Evolutionary conservation across 1,140 invertebrate species (phyloP), one percentile per base, ranked within the genome.

Genomic region (Musca domestica): DNA sequence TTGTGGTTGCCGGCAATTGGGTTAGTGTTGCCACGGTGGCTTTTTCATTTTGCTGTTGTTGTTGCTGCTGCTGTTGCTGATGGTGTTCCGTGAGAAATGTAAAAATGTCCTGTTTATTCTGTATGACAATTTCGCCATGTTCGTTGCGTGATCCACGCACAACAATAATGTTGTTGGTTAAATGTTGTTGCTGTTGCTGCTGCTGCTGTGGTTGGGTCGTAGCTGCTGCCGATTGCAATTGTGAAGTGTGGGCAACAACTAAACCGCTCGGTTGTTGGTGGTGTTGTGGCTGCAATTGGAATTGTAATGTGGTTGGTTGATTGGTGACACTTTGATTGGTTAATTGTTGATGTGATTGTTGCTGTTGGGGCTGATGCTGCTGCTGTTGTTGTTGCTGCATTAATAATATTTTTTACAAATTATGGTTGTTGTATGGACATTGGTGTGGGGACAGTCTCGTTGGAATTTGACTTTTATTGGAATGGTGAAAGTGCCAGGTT

Each of bases 61-160:
- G 67, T 14, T 70, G 68, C 34, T 69, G 67, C 19, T 69, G 67
- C 51, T 72, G 75, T 47, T 76, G 73, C n/a, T 77, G 76, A 22
- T 77, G 76, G 64, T 78, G 75, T 25, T 79, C 77, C 65, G 71
- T 80, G 30, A 78, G 72, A 69, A 81, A 71, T 48, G 72, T 81
- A 9, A 81, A 73, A 61, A 81, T 76, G 17, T 81, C 80, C 71
- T 81, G 80, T 34, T 80, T 80, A 63, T 81, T 81, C 65, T 81
- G 80, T 56, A 81, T 77, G 46, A 81, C 78, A 61, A 81, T 81
- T 71, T 81, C 79, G 19, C 80, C 80, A 74, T 81, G 81, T 68
- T 81, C 80, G 51, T 80, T 81, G 56, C 80, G 75, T n/a, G 80
- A 74, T 52, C 80, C 80, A 30, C 80, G 80, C 74, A 81, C 64